Percentiles rank a stretch among this genome's conserved stretches.
Evolutionary conservation across 2,113 vertebrate genomes (phyloP).

Genomic region (Blennius ocellaris): DNA sequence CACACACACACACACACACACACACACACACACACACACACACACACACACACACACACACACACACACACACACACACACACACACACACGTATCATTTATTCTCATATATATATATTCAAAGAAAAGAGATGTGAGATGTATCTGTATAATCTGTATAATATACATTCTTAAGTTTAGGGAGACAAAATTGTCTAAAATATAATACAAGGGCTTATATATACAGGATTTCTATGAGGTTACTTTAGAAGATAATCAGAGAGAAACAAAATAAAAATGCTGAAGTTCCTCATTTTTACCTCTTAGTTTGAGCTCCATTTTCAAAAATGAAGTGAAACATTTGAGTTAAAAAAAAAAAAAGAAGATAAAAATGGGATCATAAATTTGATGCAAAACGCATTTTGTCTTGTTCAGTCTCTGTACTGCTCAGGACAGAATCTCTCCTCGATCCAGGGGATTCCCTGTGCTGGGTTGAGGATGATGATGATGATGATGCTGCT

Average conservation of each 20-base stretch:
- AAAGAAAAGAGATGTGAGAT: constrained; percentile 61
- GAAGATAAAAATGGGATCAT: constrained; percentile 87
- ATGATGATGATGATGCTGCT: constrained; percentile 63
- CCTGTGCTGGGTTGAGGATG: constrained; percentile 84
- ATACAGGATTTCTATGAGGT: constrained; percentile 89
- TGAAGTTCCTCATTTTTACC: constrained; percentile 75
- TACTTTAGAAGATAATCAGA: constrained; percentile 81
- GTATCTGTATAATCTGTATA: constrained; percentile 73
- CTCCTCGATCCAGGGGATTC: constrained; percentile 87
- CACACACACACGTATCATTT: neutral
- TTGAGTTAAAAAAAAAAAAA: constrained; percentile 72
- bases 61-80: constrained; percentile 46
- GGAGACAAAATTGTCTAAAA: constrained; percentile 92
- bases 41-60: constrained; percentile 12
- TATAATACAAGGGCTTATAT: constrained; percentile 90
- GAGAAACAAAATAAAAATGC: constrained; percentile 85
- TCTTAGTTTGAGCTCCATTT: constrained; percentile 78
- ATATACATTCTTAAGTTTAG: constrained; percentile 93
- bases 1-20: neutral
- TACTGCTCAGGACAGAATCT: constrained; percentile 91
- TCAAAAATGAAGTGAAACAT: constrained; percentile 80
- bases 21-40: constrained; percentile 30
- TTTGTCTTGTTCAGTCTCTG: constrained; percentile 96
- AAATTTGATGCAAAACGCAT: constrained; percentile 97
- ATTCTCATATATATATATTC: constrained; percentile 29